A percentile compares a stretch with the other conserved stretches of the same genome.
phyloP scores from a whole-genome alignment of 2,113 vertebrate genomes.

The Vulpes ferrilata region DNA sequence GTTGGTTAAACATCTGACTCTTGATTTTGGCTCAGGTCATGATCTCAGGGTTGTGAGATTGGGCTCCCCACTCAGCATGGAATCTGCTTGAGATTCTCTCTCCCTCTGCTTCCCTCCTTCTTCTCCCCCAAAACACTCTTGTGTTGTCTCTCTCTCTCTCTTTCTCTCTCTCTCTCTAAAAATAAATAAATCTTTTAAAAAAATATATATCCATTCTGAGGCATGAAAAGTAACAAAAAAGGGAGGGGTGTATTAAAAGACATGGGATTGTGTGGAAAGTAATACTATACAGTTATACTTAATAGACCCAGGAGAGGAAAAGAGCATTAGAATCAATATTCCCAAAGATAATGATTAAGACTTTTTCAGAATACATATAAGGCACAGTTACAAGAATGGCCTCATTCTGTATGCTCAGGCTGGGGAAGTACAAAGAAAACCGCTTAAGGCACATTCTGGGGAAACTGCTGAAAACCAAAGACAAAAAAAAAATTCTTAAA shows the following conservation, averaged over 20 bases:
- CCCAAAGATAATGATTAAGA: neutral
- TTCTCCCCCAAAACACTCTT: neutral
- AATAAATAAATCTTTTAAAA: neutral
- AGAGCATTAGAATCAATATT: neutral
- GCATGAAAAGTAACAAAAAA: neutral
- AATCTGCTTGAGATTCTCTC: neutral
- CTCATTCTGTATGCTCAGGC: neutral
- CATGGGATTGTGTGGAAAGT: neutral
- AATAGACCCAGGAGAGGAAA: neutral
- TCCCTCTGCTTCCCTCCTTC: neutral
- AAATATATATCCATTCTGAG: neutral
- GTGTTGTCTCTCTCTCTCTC: neutral
- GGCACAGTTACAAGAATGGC: neutral
- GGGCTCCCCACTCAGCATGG: neutral
- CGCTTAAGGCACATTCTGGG: neutral
- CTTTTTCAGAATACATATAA: neutral
- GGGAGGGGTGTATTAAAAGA: neutral
- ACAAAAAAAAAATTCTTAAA: neutral
- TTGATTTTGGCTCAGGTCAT: neutral
- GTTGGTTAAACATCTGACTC: neutral
- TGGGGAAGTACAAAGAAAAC: neutral
- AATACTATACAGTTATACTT: neutral
- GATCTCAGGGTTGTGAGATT: neutral
- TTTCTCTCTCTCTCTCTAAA: neutral
- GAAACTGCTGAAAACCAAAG: neutral